Conservation (phyloP, 2,113 vertebrate species). For the Aplodontia rufa region DNA sequence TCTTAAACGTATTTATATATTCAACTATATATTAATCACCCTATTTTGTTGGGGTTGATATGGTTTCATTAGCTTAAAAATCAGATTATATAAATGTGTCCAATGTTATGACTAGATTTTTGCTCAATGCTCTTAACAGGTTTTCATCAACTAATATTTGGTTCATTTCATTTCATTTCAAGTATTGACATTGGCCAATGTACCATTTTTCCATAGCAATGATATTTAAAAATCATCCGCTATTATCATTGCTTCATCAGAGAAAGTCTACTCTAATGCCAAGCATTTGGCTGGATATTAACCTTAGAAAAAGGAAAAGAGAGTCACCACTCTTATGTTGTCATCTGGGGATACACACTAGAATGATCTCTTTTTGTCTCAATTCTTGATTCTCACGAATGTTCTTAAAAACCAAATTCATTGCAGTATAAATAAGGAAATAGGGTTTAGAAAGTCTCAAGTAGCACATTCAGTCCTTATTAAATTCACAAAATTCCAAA, state of each 20-base stretch:
- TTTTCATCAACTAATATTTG: conserved; percentile 2
- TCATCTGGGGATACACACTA: neutral
- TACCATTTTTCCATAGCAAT: neutral
- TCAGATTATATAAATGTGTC: neutral
- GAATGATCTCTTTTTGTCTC: neutral
- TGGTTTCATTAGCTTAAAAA: neutral
- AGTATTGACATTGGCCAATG: neutral
- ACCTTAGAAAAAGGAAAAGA: neutral
- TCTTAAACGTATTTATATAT: conserved; percentile 8
- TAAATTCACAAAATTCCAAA: neutral
- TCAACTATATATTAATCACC: neutral
- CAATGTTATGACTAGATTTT: conserved; percentile 4
- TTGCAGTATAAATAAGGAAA: neutral
- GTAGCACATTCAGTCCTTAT: neutral
- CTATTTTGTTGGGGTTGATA: neutral
- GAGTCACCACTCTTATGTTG: neutral
- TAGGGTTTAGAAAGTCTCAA: neutral
- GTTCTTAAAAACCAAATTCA: neutral
- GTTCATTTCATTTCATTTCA: conserved; percentile 31
- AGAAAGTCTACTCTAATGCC: neutral
- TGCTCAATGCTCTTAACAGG: neutral
- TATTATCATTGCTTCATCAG: neutral
- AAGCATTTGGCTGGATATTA: neutral
- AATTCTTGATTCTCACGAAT: neutral
- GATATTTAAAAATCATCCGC: neutral